A percentile compares a stretch with the other conserved stretches of the same genome.
Conservation (phyloP, 1,140 invertebrate species). For the Archegozetes longisetosus region DNA sequence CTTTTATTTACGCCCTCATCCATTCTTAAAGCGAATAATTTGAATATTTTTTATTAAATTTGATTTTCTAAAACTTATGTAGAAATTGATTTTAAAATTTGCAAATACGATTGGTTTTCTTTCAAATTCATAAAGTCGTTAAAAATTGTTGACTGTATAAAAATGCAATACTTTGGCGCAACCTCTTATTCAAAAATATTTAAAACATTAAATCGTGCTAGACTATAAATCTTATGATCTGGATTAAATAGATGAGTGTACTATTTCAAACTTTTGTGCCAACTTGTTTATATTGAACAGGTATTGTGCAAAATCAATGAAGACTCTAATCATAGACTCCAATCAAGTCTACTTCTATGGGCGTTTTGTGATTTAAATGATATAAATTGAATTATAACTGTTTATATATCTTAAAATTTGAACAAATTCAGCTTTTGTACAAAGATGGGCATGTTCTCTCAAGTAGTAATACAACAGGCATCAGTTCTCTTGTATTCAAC, state of each 20-base stretch:
- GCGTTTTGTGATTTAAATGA: neutral
- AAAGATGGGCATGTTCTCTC: neutral
- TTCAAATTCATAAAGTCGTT: too few species aligned
- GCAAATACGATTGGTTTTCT: too few species aligned
- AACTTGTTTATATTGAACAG: neutral
- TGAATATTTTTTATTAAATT: too few species aligned
- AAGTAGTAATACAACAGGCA: neutral
- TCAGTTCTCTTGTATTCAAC: neutral
- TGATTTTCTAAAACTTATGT: too few species aligned
- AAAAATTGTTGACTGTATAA: too few species aligned
- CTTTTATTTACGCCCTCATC: too few species aligned
- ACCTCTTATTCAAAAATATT: too few species aligned
- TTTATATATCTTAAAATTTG: neutral
- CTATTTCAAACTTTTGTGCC: neutral
- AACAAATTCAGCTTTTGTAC: neutral
- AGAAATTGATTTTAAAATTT: too few species aligned
- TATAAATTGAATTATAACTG: neutral
- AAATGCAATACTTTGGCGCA: too few species aligned
- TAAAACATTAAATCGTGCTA: too few species aligned
- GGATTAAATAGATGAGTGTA: neutral
- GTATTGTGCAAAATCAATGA: neutral
- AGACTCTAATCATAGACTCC: neutral
- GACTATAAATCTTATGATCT: neutral
- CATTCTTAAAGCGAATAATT: too few species aligned
- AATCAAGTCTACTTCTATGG: neutral